These are phyloP conservation scores for Keiferia lycopersicella DNA, from an alignment of 2,888 invertebrate genomes.

Conservation along the genomic window DNA sequence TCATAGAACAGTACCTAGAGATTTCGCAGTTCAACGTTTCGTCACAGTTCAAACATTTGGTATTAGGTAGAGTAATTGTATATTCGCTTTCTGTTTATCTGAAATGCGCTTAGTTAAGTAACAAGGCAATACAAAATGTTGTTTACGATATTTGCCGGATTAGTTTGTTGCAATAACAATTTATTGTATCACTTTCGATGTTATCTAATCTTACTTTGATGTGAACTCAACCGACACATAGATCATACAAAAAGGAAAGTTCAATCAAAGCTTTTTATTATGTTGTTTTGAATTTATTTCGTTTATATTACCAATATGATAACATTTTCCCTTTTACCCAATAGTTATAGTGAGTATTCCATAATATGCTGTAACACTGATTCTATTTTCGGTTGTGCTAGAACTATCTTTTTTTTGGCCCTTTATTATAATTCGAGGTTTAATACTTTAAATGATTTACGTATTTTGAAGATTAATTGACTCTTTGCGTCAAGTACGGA, in stretches of 20 bases:
- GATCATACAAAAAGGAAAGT: neutral
- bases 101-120: constrained; percentile 34
- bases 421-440: too few relatives aligned
- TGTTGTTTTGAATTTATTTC: constrained; percentile 16
- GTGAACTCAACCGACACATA: constrained; percentile 10
- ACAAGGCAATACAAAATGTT: constrained; percentile 17
- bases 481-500: too few relatives aligned
- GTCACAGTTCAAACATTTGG: neutral
- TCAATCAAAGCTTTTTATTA: constrained; percentile 8
- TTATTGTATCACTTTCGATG: constrained; percentile 16
- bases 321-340: too few relatives aligned
- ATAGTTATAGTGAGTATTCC: too few relatives aligned
- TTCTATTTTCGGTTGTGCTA: too few relatives aligned
- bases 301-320: too few relatives aligned
- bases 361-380: too few relatives aligned
- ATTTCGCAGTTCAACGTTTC: constrained; percentile 1
- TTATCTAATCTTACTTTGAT: constrained; percentile 18
- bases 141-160: constrained; percentile 16
- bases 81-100: neutral
- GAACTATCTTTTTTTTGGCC: too few relatives aligned
- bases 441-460: too few relatives aligned
- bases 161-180: constrained; percentile 16
- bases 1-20: constrained; percentile 43
- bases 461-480: too few relatives aligned
- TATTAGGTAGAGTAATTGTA: constrained; percentile 44